A percentile compares a stretch with the other conserved stretches of the same genome.
These are phyloP conservation scores for Smutsia gigantea DNA, from an alignment of 2,797 vertebrate species.

Conservation along the genomic window DNA sequence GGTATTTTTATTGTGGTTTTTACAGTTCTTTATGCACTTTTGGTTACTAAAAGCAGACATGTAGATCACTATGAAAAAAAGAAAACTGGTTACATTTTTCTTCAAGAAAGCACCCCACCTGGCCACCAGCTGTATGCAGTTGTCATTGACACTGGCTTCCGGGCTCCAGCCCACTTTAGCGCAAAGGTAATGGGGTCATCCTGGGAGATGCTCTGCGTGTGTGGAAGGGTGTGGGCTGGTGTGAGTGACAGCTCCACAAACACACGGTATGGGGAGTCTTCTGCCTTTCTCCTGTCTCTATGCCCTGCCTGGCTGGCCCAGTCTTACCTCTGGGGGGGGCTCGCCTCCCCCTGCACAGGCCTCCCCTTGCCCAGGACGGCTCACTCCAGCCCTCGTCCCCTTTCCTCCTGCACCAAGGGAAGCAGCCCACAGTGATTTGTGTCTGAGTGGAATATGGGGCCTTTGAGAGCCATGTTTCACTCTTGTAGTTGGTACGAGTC, in stretches of 20 bases:
- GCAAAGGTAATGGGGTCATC: conserved; percentile 85
- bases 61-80: conserved; percentile 75
- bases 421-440: accelerated
- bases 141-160: conserved; percentile 89
- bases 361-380: neutral
- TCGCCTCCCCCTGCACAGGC: neutral
- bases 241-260: accelerated
- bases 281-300: neutral
- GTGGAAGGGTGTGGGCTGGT: neutral
- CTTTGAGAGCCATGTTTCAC: neutral
- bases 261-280: accelerated
- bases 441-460: neutral
- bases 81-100: conserved; percentile 81
- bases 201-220: neutral
- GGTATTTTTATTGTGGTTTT: conserved; percentile 78
- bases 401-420: neutral
- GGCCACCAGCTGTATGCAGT: conserved; percentile 87
- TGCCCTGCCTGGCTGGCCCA: neutral
- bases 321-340: neutral
- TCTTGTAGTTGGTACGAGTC: neutral
- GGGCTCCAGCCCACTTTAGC: conserved; percentile 86
- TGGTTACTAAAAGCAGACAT: conserved; percentile 76
- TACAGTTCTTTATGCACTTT: conserved; percentile 81
- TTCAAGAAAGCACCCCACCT: conserved; percentile 84
- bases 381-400: accelerated